phyloP scores from a whole-genome alignment of 2,888 invertebrate genomes.

The Yponomeuta plumbellus region DNA sequence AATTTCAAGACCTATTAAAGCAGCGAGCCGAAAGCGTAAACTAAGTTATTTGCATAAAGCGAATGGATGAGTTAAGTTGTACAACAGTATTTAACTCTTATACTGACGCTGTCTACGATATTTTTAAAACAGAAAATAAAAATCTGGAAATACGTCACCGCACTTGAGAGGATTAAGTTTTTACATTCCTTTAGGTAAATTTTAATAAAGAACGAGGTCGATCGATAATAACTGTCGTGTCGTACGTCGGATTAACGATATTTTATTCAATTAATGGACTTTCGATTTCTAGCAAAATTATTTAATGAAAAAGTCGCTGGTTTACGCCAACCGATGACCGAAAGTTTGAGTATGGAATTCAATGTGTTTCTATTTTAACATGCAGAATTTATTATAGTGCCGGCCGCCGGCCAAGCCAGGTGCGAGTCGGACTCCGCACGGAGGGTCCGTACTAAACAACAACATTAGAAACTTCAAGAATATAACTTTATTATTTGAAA shows the following conservation, averaged over 20 bases:
- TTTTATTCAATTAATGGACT: not conserved
- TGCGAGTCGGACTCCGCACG: too few species aligned
- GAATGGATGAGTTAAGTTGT: constrained; percentile 12
- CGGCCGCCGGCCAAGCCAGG: too few species aligned
- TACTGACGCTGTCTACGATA: constrained; percentile 3
- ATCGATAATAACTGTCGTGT: not conserved
- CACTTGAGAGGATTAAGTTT: not conserved
- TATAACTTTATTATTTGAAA: too few species aligned
- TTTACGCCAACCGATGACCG: not conserved
- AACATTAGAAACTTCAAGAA: too few species aligned
- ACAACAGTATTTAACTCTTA: constrained; percentile 2
- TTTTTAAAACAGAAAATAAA: not conserved
- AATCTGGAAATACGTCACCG: not conserved
- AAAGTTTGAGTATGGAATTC: not conserved
- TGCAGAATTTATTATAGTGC: too few species aligned
- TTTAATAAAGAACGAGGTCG: not conserved
- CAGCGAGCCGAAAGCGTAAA: constrained; percentile 9
- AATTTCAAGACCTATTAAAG: constrained; percentile 13
- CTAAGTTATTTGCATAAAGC: constrained; percentile 14
- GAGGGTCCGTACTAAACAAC: too few species aligned
- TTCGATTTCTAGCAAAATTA: not conserved
- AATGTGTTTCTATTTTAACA: not conserved
- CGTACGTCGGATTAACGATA: constrained; percentile 6
- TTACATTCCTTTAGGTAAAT: not conserved
- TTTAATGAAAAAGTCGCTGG: not conserved